A percentile compares a stretch with the other conserved stretches of the same genome.
Evolutionary conservation across 1,140 invertebrate genomes (phyloP).

Genomic region (Drosophila dunni): DNA sequence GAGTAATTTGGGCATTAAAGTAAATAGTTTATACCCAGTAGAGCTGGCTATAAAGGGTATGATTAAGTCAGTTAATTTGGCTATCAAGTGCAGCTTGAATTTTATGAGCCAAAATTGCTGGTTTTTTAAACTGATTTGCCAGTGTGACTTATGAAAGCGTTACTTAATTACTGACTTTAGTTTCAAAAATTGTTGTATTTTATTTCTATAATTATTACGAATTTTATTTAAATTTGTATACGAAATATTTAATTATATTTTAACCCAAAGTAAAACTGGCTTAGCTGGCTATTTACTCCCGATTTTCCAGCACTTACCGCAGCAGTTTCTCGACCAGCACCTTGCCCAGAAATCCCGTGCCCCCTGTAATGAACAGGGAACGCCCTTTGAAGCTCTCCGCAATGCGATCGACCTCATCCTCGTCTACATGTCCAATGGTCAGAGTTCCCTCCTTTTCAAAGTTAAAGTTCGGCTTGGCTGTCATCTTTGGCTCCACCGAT

Average conservation of each 20-base stretch:
- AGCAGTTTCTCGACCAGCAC: slow-evolving; percentile 95
- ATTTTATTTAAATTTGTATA: too few species aligned
- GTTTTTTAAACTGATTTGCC: neutral
- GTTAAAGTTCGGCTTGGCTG: slow-evolving; percentile 72
- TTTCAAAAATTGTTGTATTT: too few species aligned
- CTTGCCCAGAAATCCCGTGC: slow-evolving; percentile 95
- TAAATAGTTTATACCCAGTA: too few species aligned
- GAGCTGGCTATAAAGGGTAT: too few species aligned
- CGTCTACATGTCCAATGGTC: slow-evolving; percentile 73
- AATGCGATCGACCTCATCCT: slow-evolving; percentile 85
- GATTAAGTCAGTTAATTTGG: too few species aligned
- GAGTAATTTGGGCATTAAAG: neutral
- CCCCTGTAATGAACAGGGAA: slow-evolving; percentile 87
- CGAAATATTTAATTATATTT: too few species aligned
- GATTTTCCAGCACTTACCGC: slow-evolving; percentile 85
- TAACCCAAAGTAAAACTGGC: too few species aligned
- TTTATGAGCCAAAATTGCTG: too few species aligned
- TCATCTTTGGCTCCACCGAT: slow-evolving; percentile 49
- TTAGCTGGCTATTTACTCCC: too few species aligned
- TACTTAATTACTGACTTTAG: neutral
- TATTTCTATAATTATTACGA: too few species aligned
- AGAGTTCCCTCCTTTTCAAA: slow-evolving; percentile 68
- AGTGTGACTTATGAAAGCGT: neutral
- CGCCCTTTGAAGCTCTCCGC: slow-evolving; percentile 85
- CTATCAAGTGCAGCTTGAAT: too few species aligned